Conservation (phyloP, 2,888 invertebrate species). For the Trachelus iudaicus region DNA sequence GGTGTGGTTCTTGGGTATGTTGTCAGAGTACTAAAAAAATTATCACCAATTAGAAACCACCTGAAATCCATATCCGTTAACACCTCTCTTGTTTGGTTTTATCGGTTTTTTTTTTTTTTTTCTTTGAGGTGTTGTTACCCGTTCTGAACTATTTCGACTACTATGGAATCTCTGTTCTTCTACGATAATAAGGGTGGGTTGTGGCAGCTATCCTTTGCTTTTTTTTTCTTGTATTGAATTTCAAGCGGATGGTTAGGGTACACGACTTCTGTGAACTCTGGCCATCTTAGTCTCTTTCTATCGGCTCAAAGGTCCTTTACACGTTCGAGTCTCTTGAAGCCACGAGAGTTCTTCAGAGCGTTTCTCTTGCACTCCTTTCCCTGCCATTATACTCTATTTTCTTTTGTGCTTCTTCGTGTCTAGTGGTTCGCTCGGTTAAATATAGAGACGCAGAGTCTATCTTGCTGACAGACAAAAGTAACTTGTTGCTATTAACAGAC, state of each 20-base stretch:
- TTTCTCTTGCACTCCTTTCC: constrained; percentile 8
- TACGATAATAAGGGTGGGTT: no score
- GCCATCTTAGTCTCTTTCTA: background rate
- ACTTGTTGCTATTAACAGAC: constrained; percentile 51
- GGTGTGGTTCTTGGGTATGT: background rate
- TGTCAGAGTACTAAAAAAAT: background rate
- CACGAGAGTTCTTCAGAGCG: background rate
- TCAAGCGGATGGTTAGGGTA: background rate
- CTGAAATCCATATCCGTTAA: constrained; percentile 9
- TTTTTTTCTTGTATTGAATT: background rate
- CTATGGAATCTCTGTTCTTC: no score
- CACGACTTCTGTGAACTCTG: no score
- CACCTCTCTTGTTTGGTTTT: constrained; percentile 4
- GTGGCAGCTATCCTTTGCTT: no score
- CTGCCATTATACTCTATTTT: constrained; percentile 15
- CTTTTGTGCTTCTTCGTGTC: constrained; percentile 16
- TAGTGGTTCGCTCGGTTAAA: constrained; percentile 24
- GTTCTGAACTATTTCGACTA: no score
- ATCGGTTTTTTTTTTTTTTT: background rate
- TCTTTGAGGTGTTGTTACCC: no score
- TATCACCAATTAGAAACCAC: constrained; percentile 13
- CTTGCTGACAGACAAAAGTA: constrained; percentile 44
- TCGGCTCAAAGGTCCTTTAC: background rate
- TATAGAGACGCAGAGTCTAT: constrained; percentile 18
- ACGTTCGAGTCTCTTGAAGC: background rate